Evolutionary conservation across 2,888 invertebrate genomes (phyloP).

Genomic region (Ochropacha duplaris): DNA sequence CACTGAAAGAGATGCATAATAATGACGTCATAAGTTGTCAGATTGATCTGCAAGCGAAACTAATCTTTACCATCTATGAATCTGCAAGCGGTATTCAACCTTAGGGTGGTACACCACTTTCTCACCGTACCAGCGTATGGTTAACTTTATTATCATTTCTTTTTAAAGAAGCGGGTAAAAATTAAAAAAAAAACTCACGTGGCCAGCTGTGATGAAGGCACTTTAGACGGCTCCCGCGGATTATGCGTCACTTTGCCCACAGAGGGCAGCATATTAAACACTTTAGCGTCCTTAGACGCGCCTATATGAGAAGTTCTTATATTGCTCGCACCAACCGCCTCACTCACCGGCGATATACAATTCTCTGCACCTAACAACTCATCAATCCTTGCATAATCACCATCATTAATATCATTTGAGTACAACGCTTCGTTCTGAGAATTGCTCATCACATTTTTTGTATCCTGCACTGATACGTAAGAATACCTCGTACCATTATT

Average conservation of each 20-base stretch:
- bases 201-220: slow-evolving; percentile 59
- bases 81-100: too few species aligned
- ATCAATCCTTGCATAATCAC: slow-evolving; percentile 75
- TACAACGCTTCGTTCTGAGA: slow-evolving; percentile 75
- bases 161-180: too few species aligned
- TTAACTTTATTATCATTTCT: too few species aligned
- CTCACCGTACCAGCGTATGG: too few species aligned
- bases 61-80: too few species aligned
- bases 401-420: slow-evolving; percentile 69
- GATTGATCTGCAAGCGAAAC: too few species aligned
- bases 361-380: slow-evolving; percentile 72
- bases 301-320: slow-evolving; percentile 75
- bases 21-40: too few species aligned
- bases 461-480: slow-evolving; percentile 75
- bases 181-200: slow-evolving; percentile 49
- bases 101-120: too few species aligned
- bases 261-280: slow-evolving; percentile 69
- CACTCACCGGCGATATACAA: slow-evolving; percentile 71
- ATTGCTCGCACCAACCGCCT: slow-evolving; percentile 48
- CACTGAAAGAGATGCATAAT: too few species aligned
- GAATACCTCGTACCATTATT: slow-evolving; percentile 77
- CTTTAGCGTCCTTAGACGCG: slow-evolving; percentile 45
- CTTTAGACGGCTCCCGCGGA: slow-evolving; percentile 61
- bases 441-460: slow-evolving; percentile 75
- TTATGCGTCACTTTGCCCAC: slow-evolving; percentile 70